Evolutionary conservation across 2,888 invertebrate genomes (phyloP), one percentile per base, ranked within the genome.

Genomic region (Idaea straminata): DNA sequence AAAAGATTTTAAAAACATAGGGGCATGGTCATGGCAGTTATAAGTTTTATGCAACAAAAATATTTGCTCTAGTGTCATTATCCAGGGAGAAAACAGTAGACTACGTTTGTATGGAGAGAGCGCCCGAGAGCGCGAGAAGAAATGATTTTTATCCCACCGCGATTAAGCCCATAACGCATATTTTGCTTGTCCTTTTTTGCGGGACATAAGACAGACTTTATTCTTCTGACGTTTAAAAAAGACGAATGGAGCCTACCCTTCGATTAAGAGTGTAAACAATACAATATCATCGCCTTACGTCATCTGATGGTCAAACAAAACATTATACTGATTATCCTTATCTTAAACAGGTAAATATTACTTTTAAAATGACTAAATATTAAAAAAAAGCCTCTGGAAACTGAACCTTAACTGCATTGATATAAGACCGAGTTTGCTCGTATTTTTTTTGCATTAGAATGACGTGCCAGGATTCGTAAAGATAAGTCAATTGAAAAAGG

Each of bases 251-350:
- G 47, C 47, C 47, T 10, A 10, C 47, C 10, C 47, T 47, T 47
- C 47, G 47, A 47, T 47, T 47, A 47, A 2, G 47, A 7, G 10
- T 47, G 47, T 47, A 47, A 47, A 47, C 47, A 47, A 47, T 47
- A 47, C 47, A 47, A 47, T 47, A 47, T 47, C 47, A 58, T 57
- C 0, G 13, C 6, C 38, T 83, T 82, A 84, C 81, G 77, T 82
- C 83, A 84, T 77, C 70, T 74, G 68, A 69, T 74, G 72, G 76
- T 78, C 84, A 89, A 91, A 90, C 86, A 90, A 87, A 87, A 84
- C 82, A 83, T 87, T 84, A 47, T 47, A 89, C 85, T 84, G 91
- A 91, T 91, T 89, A 90, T 82, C 74, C 75, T 87, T 89, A 91
- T 91, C 88, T 83, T 62, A 73, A 67, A 77, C 84, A 86, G 88